Conservation (phyloP, 1,140 invertebrate species). For the Apis laboriosa region DNA sequence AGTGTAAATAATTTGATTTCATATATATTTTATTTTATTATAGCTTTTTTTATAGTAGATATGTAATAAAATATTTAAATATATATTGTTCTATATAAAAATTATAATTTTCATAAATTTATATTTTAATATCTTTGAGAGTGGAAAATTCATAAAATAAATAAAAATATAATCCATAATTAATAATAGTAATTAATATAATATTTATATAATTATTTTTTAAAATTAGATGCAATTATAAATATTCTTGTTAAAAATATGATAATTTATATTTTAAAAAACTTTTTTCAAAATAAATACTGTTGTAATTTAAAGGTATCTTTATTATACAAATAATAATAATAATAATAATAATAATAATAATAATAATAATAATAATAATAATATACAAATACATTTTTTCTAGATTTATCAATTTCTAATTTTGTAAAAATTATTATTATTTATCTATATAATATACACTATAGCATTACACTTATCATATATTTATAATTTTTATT, state of each 20-base stretch:
- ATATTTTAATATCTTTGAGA: background rate
- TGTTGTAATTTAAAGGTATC: slow-evolving; percentile 61
- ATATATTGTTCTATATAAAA: slow-evolving; percentile 15
- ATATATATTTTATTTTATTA: slow-evolving; percentile 31
- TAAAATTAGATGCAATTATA: slow-evolving; percentile 29
- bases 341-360: slow-evolving; percentile 11
- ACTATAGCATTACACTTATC: slow-evolving; percentile 49
- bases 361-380: slow-evolving; percentile 43
- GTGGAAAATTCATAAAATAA: background rate
- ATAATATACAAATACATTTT: slow-evolving; percentile 64
- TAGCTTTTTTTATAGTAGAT: background rate
- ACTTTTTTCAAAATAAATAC: background rate
- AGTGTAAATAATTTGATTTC: slow-evolving; percentile 30
- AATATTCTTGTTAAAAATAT: slow-evolving; percentile 13
- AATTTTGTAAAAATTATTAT: slow-evolving; percentile 62
- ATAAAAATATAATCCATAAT: background rate
- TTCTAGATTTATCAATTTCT: slow-evolving; percentile 47
- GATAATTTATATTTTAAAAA: slow-evolving; percentile 7
- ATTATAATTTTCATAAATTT: background rate
- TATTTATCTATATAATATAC: slow-evolving; percentile 48
- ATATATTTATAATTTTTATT: slow-evolving; percentile 50
- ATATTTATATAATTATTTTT: slow-evolving; percentile 19
- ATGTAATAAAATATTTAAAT: background rate
- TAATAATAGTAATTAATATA: slow-evolving; percentile 1
- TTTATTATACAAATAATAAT: slow-evolving; percentile 64